A percentile compares a stretch with the other conserved stretches of the same genome.
These are phyloP conservation scores for Microtus pennsylvanicus DNA, from an alignment of 2,113 vertebrate genomes.

Conservation along the genomic window DNA sequence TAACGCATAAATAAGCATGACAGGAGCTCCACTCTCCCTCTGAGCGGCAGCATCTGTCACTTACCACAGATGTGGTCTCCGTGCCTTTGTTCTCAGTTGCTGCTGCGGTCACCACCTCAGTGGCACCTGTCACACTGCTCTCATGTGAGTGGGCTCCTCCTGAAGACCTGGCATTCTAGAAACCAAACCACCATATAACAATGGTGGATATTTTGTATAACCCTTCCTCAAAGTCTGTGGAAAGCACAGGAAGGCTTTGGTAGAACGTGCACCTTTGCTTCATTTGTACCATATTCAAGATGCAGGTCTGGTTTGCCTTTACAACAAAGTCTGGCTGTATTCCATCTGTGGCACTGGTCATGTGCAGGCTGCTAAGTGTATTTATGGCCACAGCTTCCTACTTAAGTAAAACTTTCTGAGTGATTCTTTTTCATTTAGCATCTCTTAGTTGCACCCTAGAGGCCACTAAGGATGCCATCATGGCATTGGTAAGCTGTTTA, in stretches of 20 bases:
- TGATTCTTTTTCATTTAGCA: not conserved
- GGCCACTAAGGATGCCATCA: not conserved
- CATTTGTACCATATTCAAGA: not conserved
- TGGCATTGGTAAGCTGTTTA: not conserved
- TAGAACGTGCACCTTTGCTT: not conserved
- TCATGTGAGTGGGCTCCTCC: not conserved
- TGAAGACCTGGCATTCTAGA: not conserved
- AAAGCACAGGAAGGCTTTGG: slow-evolving; percentile 11
- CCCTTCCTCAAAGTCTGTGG: not conserved
- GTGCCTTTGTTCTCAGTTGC: not conserved
- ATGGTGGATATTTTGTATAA: slow-evolving; percentile 7
- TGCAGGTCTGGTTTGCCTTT: not conserved
- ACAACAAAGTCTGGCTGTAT: not conserved
- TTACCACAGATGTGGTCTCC: not conserved
- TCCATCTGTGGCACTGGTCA: not conserved
- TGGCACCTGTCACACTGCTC: not conserved
- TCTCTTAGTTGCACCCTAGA: not conserved
- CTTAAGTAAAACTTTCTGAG: not conserved
- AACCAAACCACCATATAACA: not conserved
- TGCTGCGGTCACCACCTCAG: not conserved
- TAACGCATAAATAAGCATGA: not conserved
- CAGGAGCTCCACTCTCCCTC: not conserved
- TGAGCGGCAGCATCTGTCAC: not conserved
- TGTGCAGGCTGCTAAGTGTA: not conserved
- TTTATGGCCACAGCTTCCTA: not conserved